Conservation (phyloP, 2,113 vertebrate genomes). For the Entelurus aequoreus region DNA sequence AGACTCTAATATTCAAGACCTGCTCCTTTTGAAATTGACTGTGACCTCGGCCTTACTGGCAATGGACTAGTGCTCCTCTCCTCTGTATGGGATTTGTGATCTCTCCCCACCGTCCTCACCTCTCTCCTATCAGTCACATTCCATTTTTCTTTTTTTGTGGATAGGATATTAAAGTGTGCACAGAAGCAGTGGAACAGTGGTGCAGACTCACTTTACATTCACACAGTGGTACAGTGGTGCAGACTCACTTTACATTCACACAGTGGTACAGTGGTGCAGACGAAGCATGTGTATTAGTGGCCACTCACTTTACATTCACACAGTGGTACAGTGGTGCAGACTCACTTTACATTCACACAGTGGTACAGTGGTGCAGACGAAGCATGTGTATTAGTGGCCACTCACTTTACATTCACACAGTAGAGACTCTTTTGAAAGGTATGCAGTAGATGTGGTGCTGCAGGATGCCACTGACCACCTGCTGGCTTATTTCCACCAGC, state of each 20-base stretch:
- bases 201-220: neutral
- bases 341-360: neutral
- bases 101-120: conserved; percentile 31
- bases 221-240: too few relatives aligned
- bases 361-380: conserved; percentile 12
- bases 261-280: conserved; percentile 7
- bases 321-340: too few relatives aligned
- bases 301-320: too few relatives aligned
- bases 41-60: conserved; percentile 67
- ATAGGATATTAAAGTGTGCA: conserved; percentile 59
- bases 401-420: too few relatives aligned
- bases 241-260: neutral
- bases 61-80: conserved; percentile 63
- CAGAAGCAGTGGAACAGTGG: conserved; percentile 25
- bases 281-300: too few relatives aligned
- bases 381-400: too few relatives aligned
- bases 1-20: conserved; percentile 67
- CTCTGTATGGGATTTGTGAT: conserved; percentile 61
- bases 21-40: conserved; percentile 70
- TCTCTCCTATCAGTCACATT: conserved; percentile 57
- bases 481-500: too few relatives aligned
- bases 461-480: too few relatives aligned
- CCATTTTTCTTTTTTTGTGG: conserved; percentile 39
- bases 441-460: too few relatives aligned
- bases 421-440: too few relatives aligned